phyloP scores from a whole-genome alignment of 2,888 invertebrate genomes.

The Psococerastis gibbosa region DNA sequence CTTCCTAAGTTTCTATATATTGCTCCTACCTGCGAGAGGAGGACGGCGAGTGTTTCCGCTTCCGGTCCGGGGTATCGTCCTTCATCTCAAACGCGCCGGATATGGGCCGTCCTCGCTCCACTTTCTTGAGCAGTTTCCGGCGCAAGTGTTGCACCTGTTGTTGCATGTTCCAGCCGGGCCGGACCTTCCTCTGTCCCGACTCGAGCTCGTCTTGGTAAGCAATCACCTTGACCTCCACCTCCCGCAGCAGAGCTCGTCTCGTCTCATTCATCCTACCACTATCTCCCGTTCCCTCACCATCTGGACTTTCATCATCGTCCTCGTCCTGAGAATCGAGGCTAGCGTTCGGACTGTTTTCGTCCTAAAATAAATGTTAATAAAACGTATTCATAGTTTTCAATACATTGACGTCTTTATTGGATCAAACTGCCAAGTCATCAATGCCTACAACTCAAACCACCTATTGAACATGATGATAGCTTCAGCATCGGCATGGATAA shows the following conservation, averaged over 20 bases:
- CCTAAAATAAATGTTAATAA: neutral
- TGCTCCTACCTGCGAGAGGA: neutral
- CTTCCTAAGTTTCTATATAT: too few relatives aligned
- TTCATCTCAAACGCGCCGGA: constrained; percentile 15
- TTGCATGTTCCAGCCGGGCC: constrained; percentile 50
- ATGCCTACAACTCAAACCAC: too few relatives aligned
- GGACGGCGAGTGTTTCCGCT: constrained; percentile 2
- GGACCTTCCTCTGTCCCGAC: constrained; percentile 53
- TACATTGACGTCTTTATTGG: too few relatives aligned
- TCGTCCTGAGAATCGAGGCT: neutral
- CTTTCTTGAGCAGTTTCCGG: constrained; percentile 66
- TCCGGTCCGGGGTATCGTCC: constrained; percentile 2
- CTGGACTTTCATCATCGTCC: neutral
- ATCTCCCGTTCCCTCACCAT: constrained; percentile 1
- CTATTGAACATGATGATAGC: too few relatives aligned
- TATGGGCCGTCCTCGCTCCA: constrained; percentile 25
- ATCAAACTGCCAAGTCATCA: too few relatives aligned
- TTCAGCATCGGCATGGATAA: too few relatives aligned
- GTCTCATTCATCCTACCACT: constrained; percentile 34
- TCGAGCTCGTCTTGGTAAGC: constrained; percentile 94
- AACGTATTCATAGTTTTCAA: neutral
- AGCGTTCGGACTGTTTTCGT: neutral
- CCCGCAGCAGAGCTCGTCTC: constrained; percentile 56
- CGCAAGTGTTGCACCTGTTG: constrained; percentile 84
- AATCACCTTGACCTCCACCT: constrained; percentile 88